Percentiles rank a stretch among this genome's conserved stretches.
Evolutionary conservation across 2,797 vertebrate species (phyloP).

Genomic region (Cygnus olor): DNA sequence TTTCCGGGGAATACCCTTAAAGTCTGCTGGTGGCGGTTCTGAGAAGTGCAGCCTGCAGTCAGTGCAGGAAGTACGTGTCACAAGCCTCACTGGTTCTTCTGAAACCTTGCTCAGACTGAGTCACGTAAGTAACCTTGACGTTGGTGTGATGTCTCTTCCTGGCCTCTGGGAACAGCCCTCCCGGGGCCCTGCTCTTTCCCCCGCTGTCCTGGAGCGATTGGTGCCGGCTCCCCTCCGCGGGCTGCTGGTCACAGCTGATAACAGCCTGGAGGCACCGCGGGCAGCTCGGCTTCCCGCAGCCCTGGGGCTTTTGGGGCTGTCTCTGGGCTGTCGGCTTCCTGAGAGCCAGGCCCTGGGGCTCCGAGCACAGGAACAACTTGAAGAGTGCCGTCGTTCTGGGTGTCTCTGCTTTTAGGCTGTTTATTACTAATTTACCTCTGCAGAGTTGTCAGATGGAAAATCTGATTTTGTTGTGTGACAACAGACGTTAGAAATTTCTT

Average conservation of each 20-base stretch:
- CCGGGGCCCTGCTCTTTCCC: neutral
- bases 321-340: neutral
- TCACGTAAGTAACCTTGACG: neutral
- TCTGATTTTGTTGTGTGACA: neutral
- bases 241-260: rapidly evolving
- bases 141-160: neutral
- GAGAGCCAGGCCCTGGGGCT: neutral
- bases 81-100: neutral
- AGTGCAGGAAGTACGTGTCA: neutral
- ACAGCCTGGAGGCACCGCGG: neutral
- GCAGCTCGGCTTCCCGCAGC: neutral
- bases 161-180: rapidly evolving
- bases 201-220: neutral
- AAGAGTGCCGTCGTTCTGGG: neutral
- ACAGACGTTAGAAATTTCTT: rapidly evolving
- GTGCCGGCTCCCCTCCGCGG: rapidly evolving
- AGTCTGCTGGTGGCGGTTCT: neutral
- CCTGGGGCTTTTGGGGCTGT: rapidly evolving
- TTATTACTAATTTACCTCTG: neutral
- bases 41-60: neutral
- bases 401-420: neutral
- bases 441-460: neutral
- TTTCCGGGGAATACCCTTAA: neutral
- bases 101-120: neutral
- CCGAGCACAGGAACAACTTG: neutral